Percentiles rank a stretch among this genome's conserved stretches.
Evolutionary conservation across 2,113 vertebrate genomes (phyloP).

Genomic region (Hymenochirus boettgeri): DNA sequence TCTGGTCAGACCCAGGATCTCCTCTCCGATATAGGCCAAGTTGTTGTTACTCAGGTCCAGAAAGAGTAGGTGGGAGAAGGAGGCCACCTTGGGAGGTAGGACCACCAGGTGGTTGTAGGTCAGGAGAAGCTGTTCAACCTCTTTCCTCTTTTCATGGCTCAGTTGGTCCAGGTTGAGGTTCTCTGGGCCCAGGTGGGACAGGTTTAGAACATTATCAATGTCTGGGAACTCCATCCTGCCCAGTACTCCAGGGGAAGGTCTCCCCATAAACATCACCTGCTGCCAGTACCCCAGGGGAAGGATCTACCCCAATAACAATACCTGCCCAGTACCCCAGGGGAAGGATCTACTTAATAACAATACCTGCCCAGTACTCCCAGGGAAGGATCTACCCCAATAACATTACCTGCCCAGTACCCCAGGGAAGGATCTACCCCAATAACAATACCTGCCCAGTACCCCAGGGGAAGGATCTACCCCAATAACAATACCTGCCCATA

Average conservation of each 20-base stretch:
- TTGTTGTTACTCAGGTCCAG: slow-evolving; percentile 89
- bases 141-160: slow-evolving; percentile 61
- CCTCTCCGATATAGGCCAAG: slow-evolving; percentile 71
- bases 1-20: slow-evolving; percentile 66
- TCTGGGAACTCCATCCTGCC: slow-evolving; percentile 15
- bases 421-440: too few relatives aligned
- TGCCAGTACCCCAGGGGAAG: not conserved
- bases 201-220: slow-evolving; percentile 64
- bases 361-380: too few relatives aligned
- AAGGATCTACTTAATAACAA: too few relatives aligned
- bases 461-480: too few relatives aligned
- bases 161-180: slow-evolving; percentile 55
- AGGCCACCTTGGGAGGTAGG: slow-evolving; percentile 65
- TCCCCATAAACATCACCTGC: not conserved
- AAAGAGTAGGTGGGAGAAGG: slow-evolving; percentile 76
- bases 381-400: too few relatives aligned
- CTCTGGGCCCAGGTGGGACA: slow-evolving; percentile 66
- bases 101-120: slow-evolving; percentile 70
- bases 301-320: not conserved
- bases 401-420: slow-evolving; percentile 8
- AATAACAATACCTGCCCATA: not conserved
- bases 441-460: too few relatives aligned
- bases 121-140: slow-evolving; percentile 72
- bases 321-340: too few relatives aligned
- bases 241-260: too few relatives aligned